Evolutionary conservation across 2,888 invertebrate species (phyloP).

Genomic region (Dioctria linearis): DNA sequence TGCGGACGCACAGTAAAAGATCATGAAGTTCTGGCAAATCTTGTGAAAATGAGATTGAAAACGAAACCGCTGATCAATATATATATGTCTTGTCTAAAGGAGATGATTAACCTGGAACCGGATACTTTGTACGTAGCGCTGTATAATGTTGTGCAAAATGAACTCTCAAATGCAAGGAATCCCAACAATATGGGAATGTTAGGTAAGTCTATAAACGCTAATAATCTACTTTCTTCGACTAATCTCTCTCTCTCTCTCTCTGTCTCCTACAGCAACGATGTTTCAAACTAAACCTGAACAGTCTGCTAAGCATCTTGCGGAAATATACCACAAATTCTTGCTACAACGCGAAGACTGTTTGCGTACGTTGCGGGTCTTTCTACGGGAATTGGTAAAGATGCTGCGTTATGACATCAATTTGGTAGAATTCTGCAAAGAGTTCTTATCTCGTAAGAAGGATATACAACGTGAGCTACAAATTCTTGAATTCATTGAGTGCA

Average conservation of each 20-base stretch:
- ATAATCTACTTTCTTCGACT: not conserved
- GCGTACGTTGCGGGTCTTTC: constrained; percentile 85
- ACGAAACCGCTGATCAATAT: constrained; percentile 93
- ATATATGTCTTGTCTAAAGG: constrained; percentile 91
- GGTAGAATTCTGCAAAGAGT: constrained; percentile 82
- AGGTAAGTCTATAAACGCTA: constrained; percentile 62
- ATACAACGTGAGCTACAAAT: constrained; percentile 75
- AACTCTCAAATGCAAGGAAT: constrained; percentile 91
- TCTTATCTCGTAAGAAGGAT: constrained; percentile 77
- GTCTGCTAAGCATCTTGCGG: constrained; percentile 87
- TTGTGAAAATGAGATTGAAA: constrained; percentile 93
- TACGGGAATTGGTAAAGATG: constrained; percentile 91
- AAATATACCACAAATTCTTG: constrained; percentile 88
- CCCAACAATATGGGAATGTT: constrained; percentile 96
- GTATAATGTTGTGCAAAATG: constrained; percentile 95
- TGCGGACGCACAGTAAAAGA: constrained; percentile 79
- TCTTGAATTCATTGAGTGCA: constrained; percentile 80
- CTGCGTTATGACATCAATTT: constrained; percentile 87
- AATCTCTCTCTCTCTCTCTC: not conserved
- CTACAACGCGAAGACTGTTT: constrained; percentile 92
- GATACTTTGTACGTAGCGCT: constrained; percentile 88
- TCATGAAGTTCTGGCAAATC: constrained; percentile 83
- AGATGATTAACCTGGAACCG: constrained; percentile 88
- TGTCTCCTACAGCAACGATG: constrained; percentile 76
- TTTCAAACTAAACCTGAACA: constrained; percentile 88